Percentiles rank a stretch among this genome's conserved stretches.
phyloP scores from a whole-genome alignment of 1,140 invertebrate species.

The Dryas iulia region DNA sequence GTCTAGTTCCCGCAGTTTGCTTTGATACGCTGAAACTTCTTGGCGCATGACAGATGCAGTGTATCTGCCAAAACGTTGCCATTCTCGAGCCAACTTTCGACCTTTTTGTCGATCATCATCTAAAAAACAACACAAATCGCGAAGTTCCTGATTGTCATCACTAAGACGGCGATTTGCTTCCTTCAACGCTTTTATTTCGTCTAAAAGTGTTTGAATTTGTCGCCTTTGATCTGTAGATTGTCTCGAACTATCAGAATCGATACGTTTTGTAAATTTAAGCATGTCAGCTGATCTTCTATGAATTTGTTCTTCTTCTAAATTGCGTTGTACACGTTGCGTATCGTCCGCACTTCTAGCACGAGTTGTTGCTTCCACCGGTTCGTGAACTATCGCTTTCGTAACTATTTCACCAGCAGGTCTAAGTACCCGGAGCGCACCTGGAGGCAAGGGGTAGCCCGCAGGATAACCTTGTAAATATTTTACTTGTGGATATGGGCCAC shows the following conservation, averaged over 20 bases:
- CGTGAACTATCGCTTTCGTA: constrained; percentile 76
- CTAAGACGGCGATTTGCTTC: constrained; percentile 93
- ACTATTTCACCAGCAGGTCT: constrained; percentile 66
- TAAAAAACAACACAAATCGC: constrained; percentile 97
- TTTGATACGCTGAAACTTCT: constrained; percentile 97
- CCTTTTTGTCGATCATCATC: constrained; percentile 98
- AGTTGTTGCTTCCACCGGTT: constrained; percentile 59
- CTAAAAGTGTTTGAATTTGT: constrained; percentile 85
- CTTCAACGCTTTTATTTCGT: constrained; percentile 90
- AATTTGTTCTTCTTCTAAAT: constrained; percentile 86
- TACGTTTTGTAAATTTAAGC: constrained; percentile 87
- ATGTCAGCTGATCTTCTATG: constrained; percentile 86
- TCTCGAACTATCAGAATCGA: constrained; percentile 86
- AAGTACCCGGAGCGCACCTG: constrained; percentile 54
- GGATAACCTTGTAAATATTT: constrained; percentile 69
- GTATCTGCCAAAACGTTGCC: constrained; percentile 97
- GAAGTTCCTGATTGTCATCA: constrained; percentile 96
- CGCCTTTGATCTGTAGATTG: constrained; percentile 85
- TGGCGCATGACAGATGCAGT: constrained; percentile 98
- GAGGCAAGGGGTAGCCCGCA: constrained; percentile 64
- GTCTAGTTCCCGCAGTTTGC: constrained; percentile 94
- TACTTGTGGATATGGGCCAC: constrained; percentile 58
- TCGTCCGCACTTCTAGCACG: constrained; percentile 80
- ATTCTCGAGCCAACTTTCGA: constrained; percentile 94
- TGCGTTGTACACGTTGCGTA: constrained; percentile 64